phyloP scores from a whole-genome alignment of 2,113 vertebrate species.

The Tyto alba region DNA sequence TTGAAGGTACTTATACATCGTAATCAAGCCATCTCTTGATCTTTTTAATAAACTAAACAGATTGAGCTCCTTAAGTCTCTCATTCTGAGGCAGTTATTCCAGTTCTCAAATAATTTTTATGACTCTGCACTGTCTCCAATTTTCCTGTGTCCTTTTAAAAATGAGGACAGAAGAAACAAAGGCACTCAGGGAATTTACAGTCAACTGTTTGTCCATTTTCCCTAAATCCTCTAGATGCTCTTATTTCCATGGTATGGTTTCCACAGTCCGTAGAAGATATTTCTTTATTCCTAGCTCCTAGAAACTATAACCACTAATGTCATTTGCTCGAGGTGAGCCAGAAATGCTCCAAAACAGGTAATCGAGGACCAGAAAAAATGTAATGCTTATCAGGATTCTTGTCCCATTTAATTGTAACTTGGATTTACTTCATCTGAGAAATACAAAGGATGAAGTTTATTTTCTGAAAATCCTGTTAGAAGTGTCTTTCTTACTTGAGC shows the following conservation, averaged over 20 bases:
- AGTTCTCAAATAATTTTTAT: slow-evolving; percentile 52
- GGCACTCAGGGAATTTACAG: neutral
- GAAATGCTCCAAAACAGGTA: neutral
- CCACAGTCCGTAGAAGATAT: neutral
- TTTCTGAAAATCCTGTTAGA: neutral
- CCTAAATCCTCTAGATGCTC: neutral
- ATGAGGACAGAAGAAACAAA: neutral
- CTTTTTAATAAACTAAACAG: slow-evolving; percentile 69
- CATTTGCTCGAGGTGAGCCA: neutral
- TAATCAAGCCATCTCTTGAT: slow-evolving; percentile 66
- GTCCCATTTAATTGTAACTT: neutral
- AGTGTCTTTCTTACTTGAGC: neutral
- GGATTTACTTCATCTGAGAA: neutral
- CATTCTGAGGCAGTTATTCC: slow-evolving; percentile 20
- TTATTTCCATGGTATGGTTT: neutral
- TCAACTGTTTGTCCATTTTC: neutral
- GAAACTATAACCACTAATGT: neutral
- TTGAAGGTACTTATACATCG: slow-evolving; percentile 63
- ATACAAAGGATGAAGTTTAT: neutral
- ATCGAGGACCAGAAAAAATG: neutral
- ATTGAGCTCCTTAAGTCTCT: slow-evolving; percentile 48
- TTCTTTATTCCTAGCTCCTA: neutral
- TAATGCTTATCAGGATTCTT: neutral
- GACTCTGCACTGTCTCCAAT: neutral
- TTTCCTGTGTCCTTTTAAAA: slow-evolving; percentile 26